Conservation (phyloP, 1,140 invertebrate species). For the Drosophila sp. region DNA sequence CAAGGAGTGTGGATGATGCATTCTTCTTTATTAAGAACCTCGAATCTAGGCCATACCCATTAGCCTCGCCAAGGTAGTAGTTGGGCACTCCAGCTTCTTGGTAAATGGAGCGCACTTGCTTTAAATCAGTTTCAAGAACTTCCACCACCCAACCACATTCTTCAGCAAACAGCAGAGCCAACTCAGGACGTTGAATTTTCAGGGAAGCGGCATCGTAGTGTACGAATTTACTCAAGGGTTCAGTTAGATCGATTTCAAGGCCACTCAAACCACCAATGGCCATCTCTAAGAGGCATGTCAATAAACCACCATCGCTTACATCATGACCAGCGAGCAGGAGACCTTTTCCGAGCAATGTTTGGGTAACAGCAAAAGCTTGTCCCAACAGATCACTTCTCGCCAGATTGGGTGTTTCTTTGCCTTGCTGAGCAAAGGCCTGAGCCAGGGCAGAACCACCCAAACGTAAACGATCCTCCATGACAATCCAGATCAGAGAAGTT, state of each 20-base stretch:
- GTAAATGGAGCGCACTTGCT: slow-evolving; percentile 87
- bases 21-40: slow-evolving; percentile 87
- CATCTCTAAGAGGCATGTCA: slow-evolving; percentile 97
- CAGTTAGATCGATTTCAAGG: slow-evolving; percentile 87
- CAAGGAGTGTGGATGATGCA: slow-evolving; percentile 85
- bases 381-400: slow-evolving; percentile 87
- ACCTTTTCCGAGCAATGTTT: slow-evolving; percentile 90
- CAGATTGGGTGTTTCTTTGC: slow-evolving; percentile 91
- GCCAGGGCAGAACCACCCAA: slow-evolving; percentile 96
- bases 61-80: slow-evolving; percentile 88
- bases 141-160: slow-evolving; percentile 97
- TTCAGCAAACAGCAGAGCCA: slow-evolving; percentile 93
- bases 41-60: slow-evolving; percentile 87
- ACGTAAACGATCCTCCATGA: slow-evolving; percentile 87
- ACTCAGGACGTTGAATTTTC: slow-evolving; percentile 81
- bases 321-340: slow-evolving; percentile 96
- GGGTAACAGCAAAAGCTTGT: slow-evolving; percentile 92
- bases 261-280: slow-evolving; percentile 95
- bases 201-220: slow-evolving; percentile 24
- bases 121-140: slow-evolving; percentile 85
- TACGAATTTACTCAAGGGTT: slow-evolving; percentile 31
- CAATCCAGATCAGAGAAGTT: slow-evolving; percentile 88
- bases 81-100: slow-evolving; percentile 86
- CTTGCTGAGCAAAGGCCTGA: slow-evolving; percentile 94
- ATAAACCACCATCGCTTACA: slow-evolving; percentile 96